These are phyloP conservation scores for Zeuzera pyrina DNA, from an alignment of 2,888 invertebrate genomes.

Conservation along the genomic window DNA sequence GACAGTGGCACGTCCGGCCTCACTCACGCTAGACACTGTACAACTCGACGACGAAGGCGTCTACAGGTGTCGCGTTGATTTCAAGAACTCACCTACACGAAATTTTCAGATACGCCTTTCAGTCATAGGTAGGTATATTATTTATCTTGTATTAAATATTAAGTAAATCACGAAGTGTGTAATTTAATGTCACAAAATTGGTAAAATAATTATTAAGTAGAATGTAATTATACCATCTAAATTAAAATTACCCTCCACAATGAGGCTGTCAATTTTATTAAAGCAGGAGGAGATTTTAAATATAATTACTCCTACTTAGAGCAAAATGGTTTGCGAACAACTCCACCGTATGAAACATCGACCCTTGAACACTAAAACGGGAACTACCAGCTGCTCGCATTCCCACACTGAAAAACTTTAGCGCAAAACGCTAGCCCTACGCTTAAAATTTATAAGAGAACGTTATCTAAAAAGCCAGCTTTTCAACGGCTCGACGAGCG, in stretches of 20 bases:
- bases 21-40: constrained; percentile 86
- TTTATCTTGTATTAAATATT: too few species aligned
- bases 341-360: constrained; percentile 35
- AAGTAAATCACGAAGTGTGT: too few species aligned
- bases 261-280: too few species aligned
- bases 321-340: constrained; percentile 43
- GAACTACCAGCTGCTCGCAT: constrained; percentile 53
- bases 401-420: constrained; percentile 59
- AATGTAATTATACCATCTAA: too few species aligned
- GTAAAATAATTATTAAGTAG: too few species aligned
- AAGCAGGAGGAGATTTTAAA: too few species aligned
- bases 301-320: too few species aligned
- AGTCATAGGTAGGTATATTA: constrained; percentile 89
- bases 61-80: constrained; percentile 92
- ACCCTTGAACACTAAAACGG: constrained; percentile 46
- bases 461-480: constrained; percentile 69
- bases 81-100: constrained; percentile 89
- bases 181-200: too few species aligned
- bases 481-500: constrained; percentile 59
- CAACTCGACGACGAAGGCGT: constrained; percentile 89
- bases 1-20: constrained; percentile 84
- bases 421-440: constrained; percentile 48
- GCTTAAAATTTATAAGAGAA: constrained; percentile 63
- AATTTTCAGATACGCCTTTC: constrained; percentile 91
- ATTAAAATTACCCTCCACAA: too few species aligned